These are phyloP conservation scores for Trichogramma dendrolimi DNA, from an alignment of 2,888 invertebrate genomes.

Conservation along the genomic window DNA sequence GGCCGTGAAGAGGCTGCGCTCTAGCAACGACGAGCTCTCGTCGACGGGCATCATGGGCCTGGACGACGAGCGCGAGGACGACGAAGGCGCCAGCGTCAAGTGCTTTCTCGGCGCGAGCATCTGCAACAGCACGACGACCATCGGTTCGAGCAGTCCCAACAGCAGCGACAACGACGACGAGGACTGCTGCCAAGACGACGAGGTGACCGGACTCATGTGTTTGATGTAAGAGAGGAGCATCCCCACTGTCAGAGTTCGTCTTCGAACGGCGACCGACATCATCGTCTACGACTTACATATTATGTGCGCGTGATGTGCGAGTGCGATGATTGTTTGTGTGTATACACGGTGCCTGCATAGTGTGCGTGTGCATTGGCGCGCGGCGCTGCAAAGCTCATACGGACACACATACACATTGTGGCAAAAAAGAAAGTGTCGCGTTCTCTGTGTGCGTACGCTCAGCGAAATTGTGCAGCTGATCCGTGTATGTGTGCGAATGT, in stretches of 20 bases:
- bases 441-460: too few relatives aligned
- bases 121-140: not conserved
- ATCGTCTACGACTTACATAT: too few relatives aligned
- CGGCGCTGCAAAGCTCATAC: not conserved
- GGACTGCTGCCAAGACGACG: conserved; percentile 8
- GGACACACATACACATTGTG: not conserved
- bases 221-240: not conserved
- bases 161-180: conserved; percentile 5
- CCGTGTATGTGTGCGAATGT: too few relatives aligned
- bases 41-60: conserved; percentile 31
- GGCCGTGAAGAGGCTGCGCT: conserved; percentile 59
- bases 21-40: conserved; percentile 55
- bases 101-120: not conserved
- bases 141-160: not conserved
- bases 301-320: too few relatives aligned
- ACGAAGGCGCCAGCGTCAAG: not conserved
- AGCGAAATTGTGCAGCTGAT: too few relatives aligned
- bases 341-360: not conserved
- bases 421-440: too few relatives aligned
- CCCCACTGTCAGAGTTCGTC: too few relatives aligned
- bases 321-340: not conserved
- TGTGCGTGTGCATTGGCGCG: not conserved
- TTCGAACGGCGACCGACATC: conserved; percentile 1
- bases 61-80: conserved; percentile 16
- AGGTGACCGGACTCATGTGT: not conserved